Conservation (phyloP, 2,113 vertebrate genomes). For the Cygnus atratus region DNA sequence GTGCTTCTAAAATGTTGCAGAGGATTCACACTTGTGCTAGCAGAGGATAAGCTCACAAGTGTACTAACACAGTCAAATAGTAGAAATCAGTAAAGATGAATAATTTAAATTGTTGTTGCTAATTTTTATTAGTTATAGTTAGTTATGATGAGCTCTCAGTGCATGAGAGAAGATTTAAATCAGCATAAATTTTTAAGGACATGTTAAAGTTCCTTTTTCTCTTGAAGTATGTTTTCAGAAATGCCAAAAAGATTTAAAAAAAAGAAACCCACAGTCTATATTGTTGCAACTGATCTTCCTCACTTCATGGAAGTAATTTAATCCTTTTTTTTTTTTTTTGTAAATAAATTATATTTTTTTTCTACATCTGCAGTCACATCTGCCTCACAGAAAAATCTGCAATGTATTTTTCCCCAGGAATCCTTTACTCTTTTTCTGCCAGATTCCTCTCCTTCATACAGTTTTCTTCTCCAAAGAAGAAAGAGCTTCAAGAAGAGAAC, state of each 20-base stretch:
- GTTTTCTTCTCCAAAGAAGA: neutral
- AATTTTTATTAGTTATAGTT: neutral
- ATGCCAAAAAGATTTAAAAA: neutral
- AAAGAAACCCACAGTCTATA: neutral
- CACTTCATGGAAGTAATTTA: neutral
- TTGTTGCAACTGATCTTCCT: neutral
- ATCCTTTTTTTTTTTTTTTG: neutral
- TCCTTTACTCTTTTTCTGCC: neutral
- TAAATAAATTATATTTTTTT: neutral
- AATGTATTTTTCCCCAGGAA: neutral
- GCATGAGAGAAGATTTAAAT: neutral
- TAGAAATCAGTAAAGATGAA: neutral
- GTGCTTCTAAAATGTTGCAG: neutral
- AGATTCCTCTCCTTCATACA: neutral
- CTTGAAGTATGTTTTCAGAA: neutral
- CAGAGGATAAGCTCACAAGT: neutral
- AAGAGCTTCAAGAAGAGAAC: neutral
- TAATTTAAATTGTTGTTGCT: neutral
- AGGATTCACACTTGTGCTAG: neutral
- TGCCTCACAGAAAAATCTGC: neutral
- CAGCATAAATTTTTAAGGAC: neutral
- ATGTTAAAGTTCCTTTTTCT: neutral
- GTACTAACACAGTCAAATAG: neutral
- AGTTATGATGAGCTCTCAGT: neutral
- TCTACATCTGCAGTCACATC: neutral